Percentiles rank a stretch among this genome's conserved stretches.
These are phyloP conservation scores for Rhagoletis pomonella DNA, from an alignment of 1,140 invertebrate species.

Conservation along the genomic window DNA sequence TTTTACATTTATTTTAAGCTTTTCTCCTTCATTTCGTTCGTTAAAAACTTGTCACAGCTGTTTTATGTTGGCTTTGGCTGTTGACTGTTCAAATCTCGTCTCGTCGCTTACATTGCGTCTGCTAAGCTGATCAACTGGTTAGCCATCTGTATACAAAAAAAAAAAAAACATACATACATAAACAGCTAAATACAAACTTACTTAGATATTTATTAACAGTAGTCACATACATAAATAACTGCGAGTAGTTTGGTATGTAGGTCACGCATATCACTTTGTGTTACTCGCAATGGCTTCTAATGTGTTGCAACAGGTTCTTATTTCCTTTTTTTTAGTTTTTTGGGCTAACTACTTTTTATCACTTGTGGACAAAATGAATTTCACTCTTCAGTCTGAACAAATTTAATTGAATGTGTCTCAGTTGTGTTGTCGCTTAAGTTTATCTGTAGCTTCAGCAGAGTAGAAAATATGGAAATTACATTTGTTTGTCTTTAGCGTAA, in stretches of 20 bases:
- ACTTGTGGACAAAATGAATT: too few species aligned
- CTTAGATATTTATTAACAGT: background rate
- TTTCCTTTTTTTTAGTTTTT: too few species aligned
- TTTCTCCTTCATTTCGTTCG: background rate
- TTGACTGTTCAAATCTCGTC: background rate
- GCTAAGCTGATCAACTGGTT: constrained; percentile 1
- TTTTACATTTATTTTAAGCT: background rate
- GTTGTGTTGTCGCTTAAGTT: too few species aligned
- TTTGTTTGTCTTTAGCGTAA: too few species aligned
- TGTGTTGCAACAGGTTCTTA: constrained; percentile 41
- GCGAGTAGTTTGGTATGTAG: background rate
- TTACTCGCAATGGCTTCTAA: background rate
- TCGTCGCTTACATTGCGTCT: background rate
- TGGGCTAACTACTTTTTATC: too few species aligned
- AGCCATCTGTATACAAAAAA: too few species aligned
- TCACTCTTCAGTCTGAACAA: too few species aligned
- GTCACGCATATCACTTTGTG: background rate
- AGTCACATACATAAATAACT: background rate
- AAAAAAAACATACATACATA: background rate
- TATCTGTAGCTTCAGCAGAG: too few species aligned
- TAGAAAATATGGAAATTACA: too few species aligned
- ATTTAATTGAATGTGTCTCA: too few species aligned
- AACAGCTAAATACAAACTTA: background rate
- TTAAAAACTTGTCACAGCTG: constrained; percentile 29
- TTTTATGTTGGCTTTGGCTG: background rate